phyloP scores from a whole-genome alignment of 1,140 invertebrate species.

The Bombus terrestris region DNA sequence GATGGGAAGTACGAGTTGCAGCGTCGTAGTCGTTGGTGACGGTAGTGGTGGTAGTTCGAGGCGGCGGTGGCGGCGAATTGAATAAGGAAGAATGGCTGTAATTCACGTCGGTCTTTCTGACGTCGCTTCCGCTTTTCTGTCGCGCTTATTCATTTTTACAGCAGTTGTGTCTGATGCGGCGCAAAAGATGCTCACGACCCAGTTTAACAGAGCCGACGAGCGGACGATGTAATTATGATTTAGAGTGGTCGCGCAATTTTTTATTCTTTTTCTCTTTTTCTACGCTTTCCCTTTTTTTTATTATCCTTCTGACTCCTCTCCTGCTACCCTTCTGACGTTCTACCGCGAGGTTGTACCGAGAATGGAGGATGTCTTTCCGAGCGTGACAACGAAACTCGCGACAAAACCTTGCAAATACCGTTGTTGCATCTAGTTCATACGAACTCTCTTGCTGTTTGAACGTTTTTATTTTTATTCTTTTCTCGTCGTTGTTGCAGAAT shows the following conservation, averaged over 20 bases:
- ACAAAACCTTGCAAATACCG: not conserved
- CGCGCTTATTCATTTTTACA: conserved; percentile 51
- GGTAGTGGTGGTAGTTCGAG: not conserved
- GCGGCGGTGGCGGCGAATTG: conserved; percentile 20
- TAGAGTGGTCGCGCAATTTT: conserved; percentile 6
- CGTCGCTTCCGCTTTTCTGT: conserved; percentile 37
- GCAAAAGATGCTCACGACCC: conserved; percentile 47
- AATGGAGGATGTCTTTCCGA: not conserved
- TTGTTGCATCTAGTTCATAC: not conserved
- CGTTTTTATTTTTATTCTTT: not conserved
- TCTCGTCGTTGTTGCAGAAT: not conserved
- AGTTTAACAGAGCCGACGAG: conserved; percentile 42
- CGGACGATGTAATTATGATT: conserved; percentile 51
- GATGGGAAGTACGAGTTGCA: too few species aligned
- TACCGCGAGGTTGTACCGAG: not conserved
- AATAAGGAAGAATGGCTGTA: conserved; percentile 47
- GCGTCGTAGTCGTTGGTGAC: not conserved
- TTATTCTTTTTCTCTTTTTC: not conserved
- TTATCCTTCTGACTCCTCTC: not conserved
- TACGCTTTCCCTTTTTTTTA: not conserved
- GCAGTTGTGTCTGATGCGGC: conserved; percentile 43
- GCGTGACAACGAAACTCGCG: not conserved
- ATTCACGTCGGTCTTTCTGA: conserved; percentile 49
- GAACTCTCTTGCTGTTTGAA: not conserved
- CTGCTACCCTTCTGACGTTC: not conserved